These are phyloP conservation scores for Oreochromis spilurus DNA, from an alignment of 2,113 vertebrate genomes.

Conservation along the genomic window DNA sequence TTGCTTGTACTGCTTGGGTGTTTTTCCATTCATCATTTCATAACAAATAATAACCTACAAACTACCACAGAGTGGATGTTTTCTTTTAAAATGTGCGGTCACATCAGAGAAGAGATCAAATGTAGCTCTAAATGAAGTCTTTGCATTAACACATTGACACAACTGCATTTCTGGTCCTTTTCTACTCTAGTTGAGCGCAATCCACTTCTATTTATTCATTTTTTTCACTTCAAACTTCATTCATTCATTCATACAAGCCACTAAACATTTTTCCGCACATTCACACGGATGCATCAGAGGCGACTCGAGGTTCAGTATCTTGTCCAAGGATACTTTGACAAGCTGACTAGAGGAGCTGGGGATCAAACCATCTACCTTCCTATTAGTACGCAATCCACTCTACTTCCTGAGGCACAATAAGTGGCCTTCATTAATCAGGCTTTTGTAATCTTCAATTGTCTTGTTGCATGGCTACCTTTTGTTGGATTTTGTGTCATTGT, in stretches of 20 bases:
- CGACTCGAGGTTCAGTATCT: neutral
- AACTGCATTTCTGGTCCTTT: neutral
- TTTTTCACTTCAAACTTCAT: neutral
- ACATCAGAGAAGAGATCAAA: neutral
- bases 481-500: neutral
- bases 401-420: neutral
- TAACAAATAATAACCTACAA: neutral
- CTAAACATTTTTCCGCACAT: accelerated
- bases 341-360: neutral
- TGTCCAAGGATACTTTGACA: neutral
- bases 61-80: neutral
- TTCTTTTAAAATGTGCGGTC: neutral
- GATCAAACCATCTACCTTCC: neutral
- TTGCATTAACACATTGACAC: neutral
- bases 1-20: neutral
- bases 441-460: neutral
- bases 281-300: accelerated
- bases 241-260: neutral
- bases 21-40: neutral
- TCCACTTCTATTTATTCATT: neutral
- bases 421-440: neutral
- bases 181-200: neutral
- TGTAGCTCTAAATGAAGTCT: neutral
- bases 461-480: neutral
- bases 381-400: neutral